Conservation (phyloP, 2,797 vertebrate genomes). For the Basileuterus tristriatus region DNA sequence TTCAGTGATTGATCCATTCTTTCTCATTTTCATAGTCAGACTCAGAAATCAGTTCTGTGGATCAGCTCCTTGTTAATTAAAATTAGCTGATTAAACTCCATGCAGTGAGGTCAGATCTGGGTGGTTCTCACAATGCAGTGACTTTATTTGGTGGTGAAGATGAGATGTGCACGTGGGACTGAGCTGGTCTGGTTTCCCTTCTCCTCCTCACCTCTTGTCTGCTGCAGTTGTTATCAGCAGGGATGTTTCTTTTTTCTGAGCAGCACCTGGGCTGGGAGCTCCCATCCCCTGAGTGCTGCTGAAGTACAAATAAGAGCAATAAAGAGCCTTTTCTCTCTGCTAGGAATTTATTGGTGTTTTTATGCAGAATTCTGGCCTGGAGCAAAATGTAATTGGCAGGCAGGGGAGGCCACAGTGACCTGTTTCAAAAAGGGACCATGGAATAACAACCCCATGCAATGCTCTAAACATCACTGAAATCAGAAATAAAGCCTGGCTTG, state of each 20-base stretch:
- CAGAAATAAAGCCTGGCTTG: neutral
- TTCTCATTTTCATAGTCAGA: fast-evolving
- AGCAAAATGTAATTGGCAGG: conserved; percentile 15
- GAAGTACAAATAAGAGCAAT: neutral
- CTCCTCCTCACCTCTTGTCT: neutral
- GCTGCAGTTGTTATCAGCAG: neutral
- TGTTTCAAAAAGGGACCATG: neutral
- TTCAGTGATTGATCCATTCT: neutral
- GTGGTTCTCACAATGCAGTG: too few species aligned
- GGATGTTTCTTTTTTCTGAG: neutral
- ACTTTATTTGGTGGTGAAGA: too few species aligned
- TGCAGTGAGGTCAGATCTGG: too few species aligned
- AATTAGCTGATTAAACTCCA: neutral
- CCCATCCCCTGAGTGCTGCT: neutral
- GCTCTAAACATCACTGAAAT: neutral
- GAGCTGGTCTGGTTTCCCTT: neutral
- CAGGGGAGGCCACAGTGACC: conserved; percentile 10
- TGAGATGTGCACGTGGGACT: fast-evolving
- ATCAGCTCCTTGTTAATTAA: neutral
- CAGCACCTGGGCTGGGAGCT: neutral
- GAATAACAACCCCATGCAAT: neutral
- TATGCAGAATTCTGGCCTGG: conserved; percentile 3
- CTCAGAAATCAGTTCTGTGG: neutral
- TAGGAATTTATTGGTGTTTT: neutral
- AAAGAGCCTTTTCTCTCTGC: neutral